phyloP scores from a whole-genome alignment of 2,797 vertebrate species.

The Monodelphis domestica region DNA sequence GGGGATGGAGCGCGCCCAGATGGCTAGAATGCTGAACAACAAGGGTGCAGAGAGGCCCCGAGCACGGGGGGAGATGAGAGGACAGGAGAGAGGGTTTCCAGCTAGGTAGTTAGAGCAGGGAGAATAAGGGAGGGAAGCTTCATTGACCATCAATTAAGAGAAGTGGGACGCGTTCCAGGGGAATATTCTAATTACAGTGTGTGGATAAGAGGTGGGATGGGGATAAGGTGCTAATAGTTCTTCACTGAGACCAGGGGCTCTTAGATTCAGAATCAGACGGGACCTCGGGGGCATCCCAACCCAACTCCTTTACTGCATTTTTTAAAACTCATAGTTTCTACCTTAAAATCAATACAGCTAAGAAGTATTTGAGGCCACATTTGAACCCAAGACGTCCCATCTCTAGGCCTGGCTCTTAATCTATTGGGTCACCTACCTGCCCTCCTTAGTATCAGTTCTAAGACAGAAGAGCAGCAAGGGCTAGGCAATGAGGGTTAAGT shows the following conservation, averaged over 20 bases:
- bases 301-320: neutral
- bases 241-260: neutral
- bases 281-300: neutral
- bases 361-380: no score
- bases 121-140: neutral
- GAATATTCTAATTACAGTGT: neutral
- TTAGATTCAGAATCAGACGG: neutral
- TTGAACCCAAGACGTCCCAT: no score
- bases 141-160: neutral
- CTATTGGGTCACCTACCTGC: no score
- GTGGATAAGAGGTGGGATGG: neutral
- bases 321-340: no score
- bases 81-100: neutral
- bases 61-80: neutral
- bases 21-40: neutral
- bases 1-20: neutral
- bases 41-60: neutral
- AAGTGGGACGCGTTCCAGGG: neutral
- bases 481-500: no score
- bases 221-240: neutral
- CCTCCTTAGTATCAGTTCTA: no score
- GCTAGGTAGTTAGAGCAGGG: no score
- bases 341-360: no score
- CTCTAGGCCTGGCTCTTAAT: no score
- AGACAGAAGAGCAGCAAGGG: no score